phyloP scores from a whole-genome alignment of 2,113 vertebrate species.

The Acrocephalus arundinaceus region DNA sequence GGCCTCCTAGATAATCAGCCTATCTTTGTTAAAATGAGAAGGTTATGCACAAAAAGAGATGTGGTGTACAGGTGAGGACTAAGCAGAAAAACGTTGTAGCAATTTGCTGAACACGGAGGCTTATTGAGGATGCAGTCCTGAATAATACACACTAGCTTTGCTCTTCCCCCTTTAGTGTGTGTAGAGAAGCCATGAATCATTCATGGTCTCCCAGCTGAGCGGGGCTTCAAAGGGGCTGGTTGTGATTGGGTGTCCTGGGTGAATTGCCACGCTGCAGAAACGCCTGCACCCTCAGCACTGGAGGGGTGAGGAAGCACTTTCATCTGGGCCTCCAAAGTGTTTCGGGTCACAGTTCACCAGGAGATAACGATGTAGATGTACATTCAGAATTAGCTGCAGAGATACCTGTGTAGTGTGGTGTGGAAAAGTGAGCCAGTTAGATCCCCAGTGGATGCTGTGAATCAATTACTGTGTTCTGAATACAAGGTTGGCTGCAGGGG shows the following conservation, averaged over 20 bases:
- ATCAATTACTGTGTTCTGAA: constrained; percentile 96
- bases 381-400: constrained; percentile 83
- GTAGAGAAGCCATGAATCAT: constrained; percentile 91
- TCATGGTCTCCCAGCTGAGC: constrained; percentile 91
- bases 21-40: constrained; percentile 70
- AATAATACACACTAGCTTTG: constrained; percentile 87
- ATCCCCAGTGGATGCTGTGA: constrained; percentile 88
- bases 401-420: constrained; percentile 84
- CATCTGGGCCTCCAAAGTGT: constrained; percentile 85
- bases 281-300: constrained; percentile 81
- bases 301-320: constrained; percentile 84
- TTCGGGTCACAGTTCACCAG: constrained; percentile 84
- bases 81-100: constrained; percentile 82
- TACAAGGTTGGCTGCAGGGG: constrained; percentile 88
- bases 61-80: constrained; percentile 81
- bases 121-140: constrained; percentile 84
- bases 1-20: constrained; percentile 57
- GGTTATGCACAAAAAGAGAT: constrained; percentile 66
- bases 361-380: constrained; percentile 86
- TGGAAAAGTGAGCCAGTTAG: constrained; percentile 83
- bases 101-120: constrained; percentile 86
- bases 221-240: constrained; percentile 90
- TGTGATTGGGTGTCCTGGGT: constrained; percentile 89
- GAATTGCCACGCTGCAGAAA: constrained; percentile 86
- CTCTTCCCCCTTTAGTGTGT: constrained; percentile 86